Percentiles rank a stretch among this genome's conserved stretches.
Evolutionary conservation across 1,140 invertebrate genomes (phyloP).

Genomic region (Trichomalopsis sarcophagae): DNA sequence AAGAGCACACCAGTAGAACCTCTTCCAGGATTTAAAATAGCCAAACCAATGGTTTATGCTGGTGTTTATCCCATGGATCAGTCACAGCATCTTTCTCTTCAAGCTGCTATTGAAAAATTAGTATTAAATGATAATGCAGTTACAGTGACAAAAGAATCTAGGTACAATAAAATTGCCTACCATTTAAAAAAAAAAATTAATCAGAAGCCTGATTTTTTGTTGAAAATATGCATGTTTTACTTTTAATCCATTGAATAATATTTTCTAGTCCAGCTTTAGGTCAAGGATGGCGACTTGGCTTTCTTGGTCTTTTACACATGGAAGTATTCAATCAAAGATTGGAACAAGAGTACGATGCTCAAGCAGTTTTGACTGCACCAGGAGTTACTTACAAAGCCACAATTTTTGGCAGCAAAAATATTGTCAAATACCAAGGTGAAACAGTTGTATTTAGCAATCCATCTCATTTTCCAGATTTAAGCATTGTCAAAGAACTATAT

Average conservation of each 20-base stretch:
- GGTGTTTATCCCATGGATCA: slow-evolving; percentile 95
- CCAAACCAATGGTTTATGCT: slow-evolving; percentile 95
- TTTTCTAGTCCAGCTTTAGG: slow-evolving; percentile 90
- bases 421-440: slow-evolving; percentile 78
- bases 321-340: slow-evolving; percentile 96
- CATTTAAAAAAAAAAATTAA: neutral
- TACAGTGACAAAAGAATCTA: slow-evolving; percentile 84
- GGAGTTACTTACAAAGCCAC: slow-evolving; percentile 96
- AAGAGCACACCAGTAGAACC: slow-evolving; percentile 76
- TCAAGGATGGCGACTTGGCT: slow-evolving; percentile 94
- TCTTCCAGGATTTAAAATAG: slow-evolving; percentile 80
- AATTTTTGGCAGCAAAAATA: slow-evolving; percentile 80
- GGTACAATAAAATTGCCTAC: slow-evolving; percentile 74
- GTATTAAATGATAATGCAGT: slow-evolving; percentile 96
- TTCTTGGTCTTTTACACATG: slow-evolving; percentile 95
- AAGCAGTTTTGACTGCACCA: slow-evolving; percentile 93
- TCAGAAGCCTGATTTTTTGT: neutral
- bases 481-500: slow-evolving; percentile 83
- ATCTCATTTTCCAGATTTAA: slow-evolving; percentile 82
- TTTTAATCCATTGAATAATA: neutral
- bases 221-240: neutral
- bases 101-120: slow-evolving; percentile 92
- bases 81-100: slow-evolving; percentile 84
- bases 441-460: slow-evolving; percentile 90
- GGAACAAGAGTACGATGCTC: slow-evolving; percentile 93